Evolutionary conservation across 1,140 invertebrate species (phyloP), one percentile per base, ranked within the genome.

Genomic region (Drosophila lini): DNA sequence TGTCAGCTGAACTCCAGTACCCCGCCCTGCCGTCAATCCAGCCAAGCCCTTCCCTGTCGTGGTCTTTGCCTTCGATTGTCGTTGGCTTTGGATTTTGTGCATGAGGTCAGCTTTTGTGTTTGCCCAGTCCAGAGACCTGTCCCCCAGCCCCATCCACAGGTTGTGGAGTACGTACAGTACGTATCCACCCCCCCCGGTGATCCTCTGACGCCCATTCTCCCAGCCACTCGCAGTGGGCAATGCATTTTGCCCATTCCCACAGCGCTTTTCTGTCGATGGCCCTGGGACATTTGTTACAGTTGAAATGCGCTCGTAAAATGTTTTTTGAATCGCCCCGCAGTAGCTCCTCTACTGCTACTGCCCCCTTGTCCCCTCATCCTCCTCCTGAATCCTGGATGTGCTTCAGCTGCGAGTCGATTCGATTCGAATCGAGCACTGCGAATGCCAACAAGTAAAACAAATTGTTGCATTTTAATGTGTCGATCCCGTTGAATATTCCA

Each of bases 391-490:
- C 50, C 64, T 68, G 44, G 38, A 60, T 55, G 42, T 60, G 44
- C 48, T 58, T 42, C 41, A 48, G 48, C 42, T 64, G 38, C 50
- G 59, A 47, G 34, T 44, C 44, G 48, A 74, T 38, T 44, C 13
- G 38, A 50, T 40, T 48, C 32, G 57, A 31, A 44, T 41, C 64
- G 47, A 38, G 16, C n/a, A 25, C 45, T 64, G 40, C 28, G 25
- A 53, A 65, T 77, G 74, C 74, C 80, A 89, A 84, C 85, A 84
- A 89, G 85, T 84, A 89, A 81, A 84, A 89, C 82, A 89, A 89
- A 89, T 89, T 89, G 84, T 89, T 89, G 84, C 81, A 89, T 89
- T 89, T 89, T 89, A 84, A 89, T 89, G 85, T 74, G 74, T 64
- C 73, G 50, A 56, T 48, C 45, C 57, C 64, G 34, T 47, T 78